Evolutionary conservation across 2,797 vertebrate species (phyloP), one percentile per base, ranked within the genome.

Genomic region (Antennarius maculatus): DNA sequence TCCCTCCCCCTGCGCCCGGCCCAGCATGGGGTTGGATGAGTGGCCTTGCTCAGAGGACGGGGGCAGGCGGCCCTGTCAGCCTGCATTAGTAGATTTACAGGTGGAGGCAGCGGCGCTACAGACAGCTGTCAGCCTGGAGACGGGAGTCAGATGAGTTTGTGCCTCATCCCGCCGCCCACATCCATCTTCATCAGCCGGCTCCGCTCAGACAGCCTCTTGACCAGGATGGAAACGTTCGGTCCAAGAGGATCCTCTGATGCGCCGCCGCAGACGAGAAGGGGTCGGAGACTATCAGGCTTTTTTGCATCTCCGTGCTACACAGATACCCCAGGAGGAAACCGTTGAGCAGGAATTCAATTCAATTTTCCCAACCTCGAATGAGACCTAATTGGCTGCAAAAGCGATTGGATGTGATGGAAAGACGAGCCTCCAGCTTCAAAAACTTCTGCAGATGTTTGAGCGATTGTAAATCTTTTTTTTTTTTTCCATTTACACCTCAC

Each of bases 61-160:
- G 28, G 53, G 60, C 62, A 46, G 81, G 57, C 82, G 42, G 78
- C 74, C 23, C 62, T 89, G 92, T 92, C 88, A 71, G 61, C 58
- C 73, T 34, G 71, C 59, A 77, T 91, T 88, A 87, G 86, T 53
- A 76, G 83, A 91, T 90, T 88, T 74, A 75, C 88, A 89, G 88
- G 85, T 87, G 62, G 76, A 87, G 62, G 83, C 68, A n/a, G 73
- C 72, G 86, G 83, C 28, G 82, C 86, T 92, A 91, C 86, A 89
- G 91, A 91, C 91, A 92, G 90, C 91, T 92, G 91, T 91, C 87
- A 85, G 84, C 55, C 51, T 45, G 4, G 68, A 85, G 84, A 77
- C 46, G 56, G 70, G 74, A 76, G 48, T 67, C 47, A 66, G 68
- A 72, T 68, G 65, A 17, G 54, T 62, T 79, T 72, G 76, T 58